Percentiles rank a stretch among this genome's conserved stretches.
These are phyloP conservation scores for Listronotus bonariensis DNA, from an alignment of 1,140 invertebrate species.

Conservation along the genomic window DNA sequence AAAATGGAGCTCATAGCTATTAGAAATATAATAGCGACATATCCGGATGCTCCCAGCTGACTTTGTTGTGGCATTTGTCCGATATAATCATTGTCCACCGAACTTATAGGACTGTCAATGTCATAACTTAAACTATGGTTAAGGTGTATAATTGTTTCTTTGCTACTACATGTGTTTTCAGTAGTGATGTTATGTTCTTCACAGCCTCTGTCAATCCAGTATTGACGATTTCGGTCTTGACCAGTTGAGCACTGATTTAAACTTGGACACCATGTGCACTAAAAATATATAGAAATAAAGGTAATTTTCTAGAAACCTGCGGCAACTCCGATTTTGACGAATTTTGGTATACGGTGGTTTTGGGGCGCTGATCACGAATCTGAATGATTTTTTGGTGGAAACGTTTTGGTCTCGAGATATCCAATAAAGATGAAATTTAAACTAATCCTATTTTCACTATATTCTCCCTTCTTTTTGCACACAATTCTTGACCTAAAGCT, in stretches of 20 bases:
- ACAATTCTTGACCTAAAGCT: too few species aligned
- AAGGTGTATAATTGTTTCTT: conserved; percentile 1
- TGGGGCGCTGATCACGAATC: too few species aligned
- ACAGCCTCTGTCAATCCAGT: conserved; percentile 83
- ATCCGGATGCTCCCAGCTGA: conserved; percentile 63
- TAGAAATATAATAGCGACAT: conserved; percentile 70
- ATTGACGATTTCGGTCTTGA: conserved; percentile 85
- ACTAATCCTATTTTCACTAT: too few species aligned
- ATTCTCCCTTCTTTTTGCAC: too few species aligned
- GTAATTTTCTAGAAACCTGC: too few species aligned
- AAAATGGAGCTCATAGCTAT: conserved; percentile 64
- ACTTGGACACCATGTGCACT: conserved; percentile 87
- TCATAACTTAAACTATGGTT: conserved; percentile 2
- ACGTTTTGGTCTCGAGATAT: too few species aligned
- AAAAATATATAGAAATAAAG: conserved; percentile 51
- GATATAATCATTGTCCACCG: conserved; percentile 11
- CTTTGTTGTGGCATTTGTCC: conserved; percentile 22
- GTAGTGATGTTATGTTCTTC: conserved; percentile 60
- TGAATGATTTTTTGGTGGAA: too few species aligned
- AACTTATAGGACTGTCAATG: neutral
- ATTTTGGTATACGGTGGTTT: too few species aligned
- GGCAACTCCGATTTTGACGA: too few species aligned
- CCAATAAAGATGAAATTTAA: too few species aligned
- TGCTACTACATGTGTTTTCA: conserved; percentile 54
- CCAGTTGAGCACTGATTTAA: conserved; percentile 85